Percentiles rank a stretch among this genome's conserved stretches.
Conservation (phyloP, 2,113 vertebrate species). For the Antidorcas marsupialis region DNA sequence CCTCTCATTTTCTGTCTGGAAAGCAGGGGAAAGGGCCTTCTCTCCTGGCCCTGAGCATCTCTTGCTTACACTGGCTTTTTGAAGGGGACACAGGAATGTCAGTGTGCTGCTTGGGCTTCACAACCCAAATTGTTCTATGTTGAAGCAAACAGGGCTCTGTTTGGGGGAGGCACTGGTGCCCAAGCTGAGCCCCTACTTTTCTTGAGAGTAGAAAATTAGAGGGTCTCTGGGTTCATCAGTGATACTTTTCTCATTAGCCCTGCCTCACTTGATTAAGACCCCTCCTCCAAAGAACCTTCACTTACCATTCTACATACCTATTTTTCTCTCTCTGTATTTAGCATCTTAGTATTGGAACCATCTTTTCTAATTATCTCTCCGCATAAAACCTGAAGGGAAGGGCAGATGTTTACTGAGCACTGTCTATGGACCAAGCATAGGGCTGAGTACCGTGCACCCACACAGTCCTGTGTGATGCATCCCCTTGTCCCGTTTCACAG, state of each 20-base stretch:
- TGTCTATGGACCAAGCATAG: background rate
- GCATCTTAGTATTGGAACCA: background rate
- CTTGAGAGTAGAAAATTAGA: background rate
- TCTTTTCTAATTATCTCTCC: background rate
- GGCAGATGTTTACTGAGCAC: background rate
- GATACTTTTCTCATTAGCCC: background rate
- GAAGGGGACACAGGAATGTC: background rate
- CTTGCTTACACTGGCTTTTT: background rate
- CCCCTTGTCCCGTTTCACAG: background rate
- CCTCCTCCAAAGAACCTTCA: background rate
- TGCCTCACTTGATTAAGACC: background rate
- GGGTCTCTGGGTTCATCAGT: background rate
- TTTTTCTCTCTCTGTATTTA: background rate
- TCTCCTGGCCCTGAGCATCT: too few relatives aligned
- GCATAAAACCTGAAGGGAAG: background rate
- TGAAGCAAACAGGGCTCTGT: background rate
- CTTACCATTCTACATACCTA: background rate
- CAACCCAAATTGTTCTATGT: background rate
- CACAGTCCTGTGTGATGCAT: background rate
- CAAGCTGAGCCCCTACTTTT: background rate
- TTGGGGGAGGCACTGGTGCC: background rate
- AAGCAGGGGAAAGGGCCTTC: background rate
- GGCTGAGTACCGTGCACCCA: background rate
- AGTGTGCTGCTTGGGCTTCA: background rate
- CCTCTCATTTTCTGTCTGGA: background rate